Evolutionary conservation across 2,888 invertebrate genomes (phyloP), one percentile per base, ranked within the genome.

Genomic region (Thecocarcelia acutangulata): DNA sequence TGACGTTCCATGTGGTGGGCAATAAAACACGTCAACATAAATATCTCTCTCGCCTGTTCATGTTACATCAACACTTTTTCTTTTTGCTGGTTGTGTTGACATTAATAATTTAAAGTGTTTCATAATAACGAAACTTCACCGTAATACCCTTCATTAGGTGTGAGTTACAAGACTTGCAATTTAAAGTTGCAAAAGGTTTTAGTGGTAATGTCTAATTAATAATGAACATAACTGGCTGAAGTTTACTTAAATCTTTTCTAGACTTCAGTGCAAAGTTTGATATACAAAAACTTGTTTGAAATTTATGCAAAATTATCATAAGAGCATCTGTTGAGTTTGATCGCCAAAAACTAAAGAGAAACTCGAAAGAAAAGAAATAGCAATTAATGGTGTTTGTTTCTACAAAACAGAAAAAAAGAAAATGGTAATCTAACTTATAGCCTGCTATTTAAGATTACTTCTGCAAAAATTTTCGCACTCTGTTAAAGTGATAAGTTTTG

Each of bases 71-170:
- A 58, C 77, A 82, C 73, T 73, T 77, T 52, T 58, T 61, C 28
- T 64, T 61, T 70, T 61, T 44, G 17, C 56, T 52, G 68, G 28
- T 63, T 28, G 59, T 70, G 64, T 74, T 82, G 66, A 77, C 74
- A 74, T 82, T 73, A 82, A 82, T 77, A 82, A 82, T 82, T 82
- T 64, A 82, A 74, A 74, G 69, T 77, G 81, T 73, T 73, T 68
- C 58, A 19, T 69, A 63, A 77, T 52, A 64, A 66, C 50, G 21
- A 74, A 63, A 77, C 58, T 81, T 73, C 44, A 2, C 12, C 48
- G 12, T 58, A 19, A 17, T 21, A 42, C 56, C 58, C 76, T 64
- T n/a, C n/a, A 40, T 70, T 44, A 8, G 17, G 11, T 11, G 69
- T 68, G 44, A 63, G 33, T 69, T 28, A 15, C 56, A 77, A 61